Conservation (phyloP, 2,797 vertebrate species). For the Sebastes nivosus region DNA sequence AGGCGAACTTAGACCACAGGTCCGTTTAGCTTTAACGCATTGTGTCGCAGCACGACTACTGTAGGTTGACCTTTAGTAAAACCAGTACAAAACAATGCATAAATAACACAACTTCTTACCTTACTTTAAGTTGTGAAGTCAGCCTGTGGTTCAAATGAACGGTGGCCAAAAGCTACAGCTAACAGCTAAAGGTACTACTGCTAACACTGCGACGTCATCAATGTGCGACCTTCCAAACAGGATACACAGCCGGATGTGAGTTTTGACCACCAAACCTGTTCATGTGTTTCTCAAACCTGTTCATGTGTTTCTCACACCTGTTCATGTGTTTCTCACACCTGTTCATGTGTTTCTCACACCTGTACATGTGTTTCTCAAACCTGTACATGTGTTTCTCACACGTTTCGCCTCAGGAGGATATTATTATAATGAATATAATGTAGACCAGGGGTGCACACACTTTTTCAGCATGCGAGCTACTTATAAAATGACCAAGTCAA, state of each 20-base stretch:
- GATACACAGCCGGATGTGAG: background rate
- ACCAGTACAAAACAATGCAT: background rate
- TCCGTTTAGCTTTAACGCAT: background rate
- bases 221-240: constrained; percentile 9
- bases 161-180: no score
- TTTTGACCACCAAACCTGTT: no score
- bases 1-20: background rate
- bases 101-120: background rate
- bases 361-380: background rate
- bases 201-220: constrained; percentile 35
- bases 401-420: background rate
- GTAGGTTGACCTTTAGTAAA: fast-evolving
- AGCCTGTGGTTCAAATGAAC: background rate
- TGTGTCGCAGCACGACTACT: background rate
- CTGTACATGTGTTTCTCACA: background rate
- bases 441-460: no score
- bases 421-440: background rate
- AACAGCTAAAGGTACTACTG: background rate
- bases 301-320: no score
- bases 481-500: no score
- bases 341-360: no score
- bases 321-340: background rate
- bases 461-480: no score
- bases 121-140: background rate
- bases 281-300: no score